Conservation (phyloP, 2,888 invertebrate genomes). For the Liopterus haemorrhoidalis region DNA sequence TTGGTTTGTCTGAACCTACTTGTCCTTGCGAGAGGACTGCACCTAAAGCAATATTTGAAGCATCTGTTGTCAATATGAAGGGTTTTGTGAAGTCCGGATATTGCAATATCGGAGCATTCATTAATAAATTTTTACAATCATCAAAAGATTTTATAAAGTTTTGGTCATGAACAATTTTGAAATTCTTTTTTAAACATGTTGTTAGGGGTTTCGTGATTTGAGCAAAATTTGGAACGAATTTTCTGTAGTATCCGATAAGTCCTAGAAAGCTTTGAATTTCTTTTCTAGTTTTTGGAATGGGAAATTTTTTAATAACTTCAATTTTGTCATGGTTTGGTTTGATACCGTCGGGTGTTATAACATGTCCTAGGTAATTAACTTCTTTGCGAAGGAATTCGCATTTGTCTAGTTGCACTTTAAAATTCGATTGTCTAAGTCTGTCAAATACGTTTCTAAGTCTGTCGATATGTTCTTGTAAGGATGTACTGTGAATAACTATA, state of each 20-base stretch:
- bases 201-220: conserved; percentile 29
- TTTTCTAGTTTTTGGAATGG: too few species aligned
- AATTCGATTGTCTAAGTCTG: conserved; percentile 22
- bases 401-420: conserved; percentile 32
- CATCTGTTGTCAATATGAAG: conserved; percentile 36
- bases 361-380: too few species aligned
- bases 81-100: conserved; percentile 35
- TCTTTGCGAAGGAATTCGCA: too few species aligned
- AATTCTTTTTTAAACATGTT: conserved; percentile 26
- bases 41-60: conserved; percentile 32
- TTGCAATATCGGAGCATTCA: conserved; percentile 28
- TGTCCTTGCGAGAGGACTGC: conserved; percentile 33
- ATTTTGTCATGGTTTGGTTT: too few species aligned
- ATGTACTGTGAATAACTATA: too few species aligned
- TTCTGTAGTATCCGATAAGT: conserved; percentile 27
- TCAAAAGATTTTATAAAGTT: conserved; percentile 22
- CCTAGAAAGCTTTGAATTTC: too few species aligned
- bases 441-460: conserved; percentile 29
- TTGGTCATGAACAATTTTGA: conserved; percentile 20
- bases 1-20: conserved; percentile 3
- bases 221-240: conserved; percentile 20
- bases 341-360: too few species aligned
- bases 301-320: too few species aligned
- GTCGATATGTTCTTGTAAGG: conserved; percentile 28
- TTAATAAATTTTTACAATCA: conserved; percentile 24